Percentiles rank a stretch among this genome's conserved stretches.
Conservation (phyloP, 2,797 vertebrate genomes). For the Sphenopsis melanotis region DNA sequence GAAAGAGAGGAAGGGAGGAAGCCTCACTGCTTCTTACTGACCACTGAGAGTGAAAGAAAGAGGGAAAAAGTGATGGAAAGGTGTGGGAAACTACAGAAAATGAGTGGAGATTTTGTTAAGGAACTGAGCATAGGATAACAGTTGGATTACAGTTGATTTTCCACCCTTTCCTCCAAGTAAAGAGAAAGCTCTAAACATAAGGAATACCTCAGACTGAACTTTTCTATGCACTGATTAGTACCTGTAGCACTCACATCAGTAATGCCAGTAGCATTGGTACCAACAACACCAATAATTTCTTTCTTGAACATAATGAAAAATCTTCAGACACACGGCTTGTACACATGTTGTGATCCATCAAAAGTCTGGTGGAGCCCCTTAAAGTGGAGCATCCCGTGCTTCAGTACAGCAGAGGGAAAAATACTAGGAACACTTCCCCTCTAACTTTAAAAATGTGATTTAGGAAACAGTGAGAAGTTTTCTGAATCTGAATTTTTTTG, state of each 20-base stretch:
- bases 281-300: background rate
- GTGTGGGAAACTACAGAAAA: background rate
- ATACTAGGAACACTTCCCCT: background rate
- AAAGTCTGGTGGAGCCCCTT: background rate
- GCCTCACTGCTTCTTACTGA: background rate
- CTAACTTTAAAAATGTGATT: background rate
- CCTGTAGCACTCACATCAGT: background rate
- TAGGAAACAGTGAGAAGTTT: background rate
- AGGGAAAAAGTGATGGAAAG: background rate
- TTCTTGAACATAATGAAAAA: background rate
- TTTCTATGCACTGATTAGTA: background rate
- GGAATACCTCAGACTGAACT: background rate
- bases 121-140: background rate
- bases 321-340: accelerated
- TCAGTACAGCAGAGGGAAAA: background rate
- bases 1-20: background rate
- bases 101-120: background rate
- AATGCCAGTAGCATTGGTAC: accelerated
- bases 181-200: background rate
- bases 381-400: background rate
- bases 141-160: background rate
- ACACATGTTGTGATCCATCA: background rate
- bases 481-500: background rate
- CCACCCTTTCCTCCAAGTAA: background rate
- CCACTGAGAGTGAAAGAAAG: background rate